These are phyloP conservation scores for Odontamblyopus lacepedii DNA, from an alignment of 2,797 vertebrate species.

Conservation along the genomic window DNA sequence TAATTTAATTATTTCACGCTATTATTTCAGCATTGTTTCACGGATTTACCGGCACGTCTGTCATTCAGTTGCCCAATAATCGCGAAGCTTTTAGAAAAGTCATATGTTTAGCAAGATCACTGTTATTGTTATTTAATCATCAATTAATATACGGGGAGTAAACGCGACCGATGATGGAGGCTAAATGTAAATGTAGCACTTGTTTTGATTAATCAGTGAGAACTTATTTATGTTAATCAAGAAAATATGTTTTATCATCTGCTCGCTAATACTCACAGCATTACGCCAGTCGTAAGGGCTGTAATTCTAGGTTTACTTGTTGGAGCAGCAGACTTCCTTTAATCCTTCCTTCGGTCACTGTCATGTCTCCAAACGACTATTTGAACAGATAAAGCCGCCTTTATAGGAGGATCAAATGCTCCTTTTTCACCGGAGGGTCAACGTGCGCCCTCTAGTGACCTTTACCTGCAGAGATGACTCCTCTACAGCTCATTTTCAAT, in stretches of 20 bases:
- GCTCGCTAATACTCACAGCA: conserved; percentile 36
- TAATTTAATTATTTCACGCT: background rate
- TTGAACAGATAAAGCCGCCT: conserved; percentile 19
- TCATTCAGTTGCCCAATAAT: background rate
- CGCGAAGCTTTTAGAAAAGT: background rate
- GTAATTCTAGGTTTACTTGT: background rate
- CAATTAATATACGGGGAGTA: background rate
- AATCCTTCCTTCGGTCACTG: background rate
- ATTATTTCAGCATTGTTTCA: background rate
- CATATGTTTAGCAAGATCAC: background rate
- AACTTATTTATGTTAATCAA: background rate
- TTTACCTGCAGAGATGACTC: background rate
- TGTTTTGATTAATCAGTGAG: too few species aligned
- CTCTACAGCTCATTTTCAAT: too few species aligned
- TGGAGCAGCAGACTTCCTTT: background rate
- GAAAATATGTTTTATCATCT: background rate
- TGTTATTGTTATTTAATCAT: background rate
- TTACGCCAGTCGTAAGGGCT: background rate
- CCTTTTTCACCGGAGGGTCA: conserved; percentile 11
- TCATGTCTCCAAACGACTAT: background rate
- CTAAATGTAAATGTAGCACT: background rate
- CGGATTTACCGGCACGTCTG: background rate
- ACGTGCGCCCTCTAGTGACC: conserved; percentile 53
- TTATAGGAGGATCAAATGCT: conserved; percentile 26
- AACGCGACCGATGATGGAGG: background rate